Conservation (phyloP, 2,888 invertebrate genomes). For the Acrobasis suavella region DNA sequence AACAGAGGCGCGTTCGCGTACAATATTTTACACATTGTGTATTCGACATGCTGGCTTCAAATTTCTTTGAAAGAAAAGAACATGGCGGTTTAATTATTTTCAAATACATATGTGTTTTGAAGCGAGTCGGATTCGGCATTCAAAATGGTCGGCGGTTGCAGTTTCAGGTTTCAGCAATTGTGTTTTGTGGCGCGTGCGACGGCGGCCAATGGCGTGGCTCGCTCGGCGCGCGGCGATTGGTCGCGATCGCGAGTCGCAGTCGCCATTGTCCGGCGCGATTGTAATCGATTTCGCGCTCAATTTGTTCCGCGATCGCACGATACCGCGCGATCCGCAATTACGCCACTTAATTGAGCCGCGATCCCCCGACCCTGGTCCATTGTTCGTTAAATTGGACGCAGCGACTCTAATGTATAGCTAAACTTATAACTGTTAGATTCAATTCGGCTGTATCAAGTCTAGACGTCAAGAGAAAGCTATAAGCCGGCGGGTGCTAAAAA, state of each 20-base stretch:
- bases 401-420: constrained; percentile 7
- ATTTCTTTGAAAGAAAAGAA: constrained; percentile 11
- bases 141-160: constrained; percentile 64
- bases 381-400: constrained; percentile 13
- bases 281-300: constrained; percentile 36
- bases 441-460: constrained; percentile 5
- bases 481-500: constrained; percentile 32
- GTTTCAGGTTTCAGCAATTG: constrained; percentile 37
- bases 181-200: constrained; percentile 37
- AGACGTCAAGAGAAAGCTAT: constrained; percentile 21
- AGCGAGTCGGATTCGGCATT: constrained; percentile 12
- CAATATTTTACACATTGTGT: constrained; percentile 11
- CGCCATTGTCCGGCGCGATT: constrained; percentile 58
- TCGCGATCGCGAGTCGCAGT: constrained; percentile 45
- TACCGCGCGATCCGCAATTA: constrained; percentile 53
- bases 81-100: constrained; percentile 21
- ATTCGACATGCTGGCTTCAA: constrained; percentile 7
- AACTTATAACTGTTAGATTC: constrained; percentile 3
- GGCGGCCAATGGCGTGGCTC: constrained; percentile 45
- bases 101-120: constrained; percentile 13
- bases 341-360: constrained; percentile 51
- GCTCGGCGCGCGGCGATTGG: constrained; percentile 43
- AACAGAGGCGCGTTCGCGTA: neutral
- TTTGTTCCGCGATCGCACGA: constrained; percentile 60
- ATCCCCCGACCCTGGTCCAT: constrained; percentile 15